These are phyloP conservation scores for Diaphora mendica DNA, from an alignment of 2,888 invertebrate species.

Conservation along the genomic window DNA sequence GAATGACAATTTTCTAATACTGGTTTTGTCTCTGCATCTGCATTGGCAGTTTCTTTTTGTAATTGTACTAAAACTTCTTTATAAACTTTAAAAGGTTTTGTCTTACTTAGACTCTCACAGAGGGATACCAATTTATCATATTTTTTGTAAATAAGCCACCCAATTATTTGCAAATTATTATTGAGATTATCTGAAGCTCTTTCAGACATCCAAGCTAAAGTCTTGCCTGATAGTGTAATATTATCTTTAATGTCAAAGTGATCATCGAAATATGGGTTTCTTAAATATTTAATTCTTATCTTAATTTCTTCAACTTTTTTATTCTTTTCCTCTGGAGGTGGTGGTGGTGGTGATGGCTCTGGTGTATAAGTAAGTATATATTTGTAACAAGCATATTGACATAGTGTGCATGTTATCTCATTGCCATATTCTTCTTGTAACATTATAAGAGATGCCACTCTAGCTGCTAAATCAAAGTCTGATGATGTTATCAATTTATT, in stretches of 20 bases:
- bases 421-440: slow-evolving; percentile 94
- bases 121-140: slow-evolving; percentile 79
- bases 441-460: slow-evolving; percentile 93
- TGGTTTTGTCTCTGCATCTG: slow-evolving; percentile 55
- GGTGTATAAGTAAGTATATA: slow-evolving; percentile 82
- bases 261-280: slow-evolving; percentile 94
- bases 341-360: slow-evolving; percentile 41
- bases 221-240: slow-evolving; percentile 92
- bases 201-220: slow-evolving; percentile 89
- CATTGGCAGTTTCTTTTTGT: slow-evolving; percentile 54
- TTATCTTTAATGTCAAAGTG: slow-evolving; percentile 94
- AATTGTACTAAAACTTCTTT: slow-evolving; percentile 69
- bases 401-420: slow-evolving; percentile 89
- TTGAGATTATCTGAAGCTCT: slow-evolving; percentile 80
- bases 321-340: slow-evolving; percentile 56
- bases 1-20: slow-evolving; percentile 60
- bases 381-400: slow-evolving; percentile 91
- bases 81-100: slow-evolving; percentile 63
- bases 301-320: slow-evolving; percentile 88
- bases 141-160: slow-evolving; percentile 89
- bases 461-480: slow-evolving; percentile 90
- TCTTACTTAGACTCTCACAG: slow-evolving; percentile 60
- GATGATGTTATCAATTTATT: slow-evolving; percentile 91
- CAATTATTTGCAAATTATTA: slow-evolving; percentile 88
- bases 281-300: slow-evolving; percentile 91